A percentile compares a stretch with the other conserved stretches of the same genome.
Evolutionary conservation across 2,113 vertebrate genomes (phyloP).

Genomic region (Perca fluviatilis): DNA sequence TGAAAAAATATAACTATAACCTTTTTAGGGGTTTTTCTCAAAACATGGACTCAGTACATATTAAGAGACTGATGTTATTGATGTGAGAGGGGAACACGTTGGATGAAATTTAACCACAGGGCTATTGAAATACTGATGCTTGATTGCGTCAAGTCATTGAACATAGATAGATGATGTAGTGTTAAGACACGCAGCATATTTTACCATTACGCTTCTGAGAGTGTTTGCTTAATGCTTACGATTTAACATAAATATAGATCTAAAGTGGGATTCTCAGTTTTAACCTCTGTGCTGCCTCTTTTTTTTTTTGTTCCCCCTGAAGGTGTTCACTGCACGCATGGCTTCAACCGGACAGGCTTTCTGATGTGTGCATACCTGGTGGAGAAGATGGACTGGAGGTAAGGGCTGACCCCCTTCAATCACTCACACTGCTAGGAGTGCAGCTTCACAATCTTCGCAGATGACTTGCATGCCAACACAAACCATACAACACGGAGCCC

Average conservation of each 20-base stretch:
- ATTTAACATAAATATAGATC: slow-evolving; percentile 10
- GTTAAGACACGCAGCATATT: not conserved
- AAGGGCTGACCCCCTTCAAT: slow-evolving; percentile 48
- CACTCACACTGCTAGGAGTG: not conserved
- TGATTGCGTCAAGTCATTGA: not conserved
- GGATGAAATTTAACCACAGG: slow-evolving; percentile 12
- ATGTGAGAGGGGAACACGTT: slow-evolving; percentile 4
- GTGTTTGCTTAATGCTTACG: not conserved
- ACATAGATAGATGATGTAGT: not conserved
- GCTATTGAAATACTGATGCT: slow-evolving; percentile 6
- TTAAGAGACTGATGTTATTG: slow-evolving; percentile 24
- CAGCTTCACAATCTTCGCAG: not conserved
- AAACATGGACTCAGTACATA: slow-evolving; percentile 5
- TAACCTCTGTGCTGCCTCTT: slow-evolving; percentile 14
- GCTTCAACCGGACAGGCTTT: slow-evolving; percentile 98
- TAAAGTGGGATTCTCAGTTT: not conserved
- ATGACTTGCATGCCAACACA: slow-evolving; percentile 20
- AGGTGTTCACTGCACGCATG: slow-evolving; percentile 99
- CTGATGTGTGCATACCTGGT: slow-evolving; percentile 98
- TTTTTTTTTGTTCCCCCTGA: slow-evolving; percentile 32
- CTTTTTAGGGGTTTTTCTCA: not conserved
- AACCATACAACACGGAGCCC: not conserved
- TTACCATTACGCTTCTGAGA: no score
- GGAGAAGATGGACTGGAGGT: slow-evolving; percentile 99
- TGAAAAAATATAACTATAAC: not conserved